Conservation (phyloP, 2,797 vertebrate species). For the Taenioides sp. region DNA sequence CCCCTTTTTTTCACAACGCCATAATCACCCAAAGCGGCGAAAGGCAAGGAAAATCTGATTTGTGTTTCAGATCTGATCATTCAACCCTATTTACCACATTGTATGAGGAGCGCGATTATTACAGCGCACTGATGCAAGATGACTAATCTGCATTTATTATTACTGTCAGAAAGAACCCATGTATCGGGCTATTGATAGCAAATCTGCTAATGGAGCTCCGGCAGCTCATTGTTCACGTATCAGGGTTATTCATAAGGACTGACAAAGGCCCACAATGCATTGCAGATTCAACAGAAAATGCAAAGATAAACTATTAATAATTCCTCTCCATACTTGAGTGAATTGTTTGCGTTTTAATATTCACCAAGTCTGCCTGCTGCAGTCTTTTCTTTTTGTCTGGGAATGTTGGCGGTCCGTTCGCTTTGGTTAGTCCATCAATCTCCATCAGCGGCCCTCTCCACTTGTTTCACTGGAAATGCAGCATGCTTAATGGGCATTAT, state of each 20-base stretch:
- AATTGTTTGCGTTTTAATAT: constrained; percentile 37
- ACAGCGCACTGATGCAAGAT: not conserved
- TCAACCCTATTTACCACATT: constrained; percentile 35
- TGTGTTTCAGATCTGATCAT: constrained; percentile 41
- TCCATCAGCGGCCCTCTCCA: constrained; percentile 52
- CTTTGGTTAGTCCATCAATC: constrained; percentile 60
- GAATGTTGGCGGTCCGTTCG: constrained; percentile 41
- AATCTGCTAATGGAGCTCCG: constrained; percentile 8
- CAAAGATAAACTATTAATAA: constrained; percentile 40
- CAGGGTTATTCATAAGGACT: constrained; percentile 25
- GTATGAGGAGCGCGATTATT: constrained; percentile 24
- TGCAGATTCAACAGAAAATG: constrained; percentile 30
- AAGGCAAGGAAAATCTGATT: constrained; percentile 30
- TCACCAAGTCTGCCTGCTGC: constrained; percentile 40
- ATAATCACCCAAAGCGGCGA: constrained; percentile 27
- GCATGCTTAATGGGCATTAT: constrained; percentile 66
- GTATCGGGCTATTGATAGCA: constrained; percentile 4
- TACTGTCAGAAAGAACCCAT: not conserved
- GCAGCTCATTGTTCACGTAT: constrained; percentile 26
- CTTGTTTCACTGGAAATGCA: constrained; percentile 63
- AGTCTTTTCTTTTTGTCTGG: constrained; percentile 24
- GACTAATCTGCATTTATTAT: constrained; percentile 16
- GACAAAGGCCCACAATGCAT: constrained; percentile 17
- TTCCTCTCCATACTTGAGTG: constrained; percentile 18
- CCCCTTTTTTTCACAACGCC: constrained; percentile 21